Evolutionary conservation across 2,113 vertebrate genomes (phyloP).

Genomic region (Corvus hawaiiensis): DNA sequence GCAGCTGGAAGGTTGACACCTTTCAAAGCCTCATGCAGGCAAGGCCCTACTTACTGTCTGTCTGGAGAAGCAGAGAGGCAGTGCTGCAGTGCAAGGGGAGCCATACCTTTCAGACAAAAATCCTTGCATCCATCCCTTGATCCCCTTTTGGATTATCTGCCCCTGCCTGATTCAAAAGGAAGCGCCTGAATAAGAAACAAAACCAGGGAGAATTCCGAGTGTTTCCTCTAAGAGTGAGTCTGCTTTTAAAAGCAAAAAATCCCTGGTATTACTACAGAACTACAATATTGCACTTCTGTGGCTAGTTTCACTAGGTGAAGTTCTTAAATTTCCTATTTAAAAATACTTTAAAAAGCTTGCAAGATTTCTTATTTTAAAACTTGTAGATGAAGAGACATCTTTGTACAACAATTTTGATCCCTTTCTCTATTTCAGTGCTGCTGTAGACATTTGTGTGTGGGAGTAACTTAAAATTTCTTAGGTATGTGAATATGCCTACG

Average conservation of each 20-base stretch:
- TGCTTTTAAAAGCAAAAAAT: not conserved
- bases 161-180: not conserved
- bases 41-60: not conserved
- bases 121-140: not conserved
- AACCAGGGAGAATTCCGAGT: fast-evolving
- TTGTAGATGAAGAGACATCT: not conserved
- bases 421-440: not conserved
- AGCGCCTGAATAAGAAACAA: not conserved
- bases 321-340: not conserved
- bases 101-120: not conserved
- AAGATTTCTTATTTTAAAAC: not conserved
- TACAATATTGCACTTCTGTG: not conserved
- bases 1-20: not conserved
- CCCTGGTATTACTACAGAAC: not conserved
- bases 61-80: not conserved
- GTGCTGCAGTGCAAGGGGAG: not conserved
- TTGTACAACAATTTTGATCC: not conserved
- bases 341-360: not conserved
- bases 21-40: not conserved
- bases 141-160: not conserved
- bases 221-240: not conserved
- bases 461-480: not conserved
- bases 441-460: not conserved
- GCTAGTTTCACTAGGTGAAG: not conserved
- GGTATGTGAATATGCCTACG: not conserved